A percentile compares a stretch with the other conserved stretches of the same genome.
Conservation (phyloP, 1,140 invertebrate species). For the Drosophila serrata region DNA sequence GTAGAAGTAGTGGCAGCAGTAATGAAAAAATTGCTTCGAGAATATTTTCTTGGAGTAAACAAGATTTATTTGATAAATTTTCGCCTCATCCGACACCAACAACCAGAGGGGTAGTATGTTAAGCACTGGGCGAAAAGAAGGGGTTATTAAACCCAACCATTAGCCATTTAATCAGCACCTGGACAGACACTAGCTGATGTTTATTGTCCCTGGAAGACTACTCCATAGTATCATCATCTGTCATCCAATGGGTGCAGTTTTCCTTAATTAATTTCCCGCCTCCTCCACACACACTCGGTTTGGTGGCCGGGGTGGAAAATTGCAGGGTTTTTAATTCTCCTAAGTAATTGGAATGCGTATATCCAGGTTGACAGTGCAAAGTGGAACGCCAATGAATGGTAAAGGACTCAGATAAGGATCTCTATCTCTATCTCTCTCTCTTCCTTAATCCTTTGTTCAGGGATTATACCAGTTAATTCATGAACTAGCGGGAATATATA, state of each 20-base stretch:
- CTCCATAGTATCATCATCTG: conserved; percentile 30
- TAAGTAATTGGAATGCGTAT: conserved; percentile 70
- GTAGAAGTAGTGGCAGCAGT: conserved; percentile 14
- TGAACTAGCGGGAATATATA: conserved; percentile 2
- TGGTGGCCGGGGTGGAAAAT: conserved; percentile 14
- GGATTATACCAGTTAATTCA: conserved; percentile 1
- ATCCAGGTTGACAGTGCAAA: conserved; percentile 34
- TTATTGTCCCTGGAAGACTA: conserved; percentile 44
- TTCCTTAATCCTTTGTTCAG: conserved; percentile 5
- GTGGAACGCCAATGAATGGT: conserved; percentile 26
- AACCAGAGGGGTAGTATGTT: background rate
- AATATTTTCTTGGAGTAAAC: conserved; percentile 65
- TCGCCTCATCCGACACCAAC: conserved; percentile 9
- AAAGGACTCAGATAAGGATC: conserved; percentile 30
- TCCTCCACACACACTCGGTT: conserved; percentile 26
- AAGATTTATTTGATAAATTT: conserved; percentile 64
- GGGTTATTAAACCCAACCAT: conserved; percentile 24
- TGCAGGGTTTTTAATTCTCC: conserved; percentile 60
- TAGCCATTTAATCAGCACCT: conserved; percentile 43
- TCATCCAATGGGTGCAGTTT: conserved; percentile 51
- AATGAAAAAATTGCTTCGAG: conserved; percentile 71
- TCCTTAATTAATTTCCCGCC: conserved; percentile 34
- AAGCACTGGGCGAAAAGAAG: background rate
- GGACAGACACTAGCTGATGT: conserved; percentile 36
- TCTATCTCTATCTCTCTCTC: conserved; percentile 12